Conservation (phyloP, 1,140 invertebrate species). For the Drosophila biarmipes region DNA sequence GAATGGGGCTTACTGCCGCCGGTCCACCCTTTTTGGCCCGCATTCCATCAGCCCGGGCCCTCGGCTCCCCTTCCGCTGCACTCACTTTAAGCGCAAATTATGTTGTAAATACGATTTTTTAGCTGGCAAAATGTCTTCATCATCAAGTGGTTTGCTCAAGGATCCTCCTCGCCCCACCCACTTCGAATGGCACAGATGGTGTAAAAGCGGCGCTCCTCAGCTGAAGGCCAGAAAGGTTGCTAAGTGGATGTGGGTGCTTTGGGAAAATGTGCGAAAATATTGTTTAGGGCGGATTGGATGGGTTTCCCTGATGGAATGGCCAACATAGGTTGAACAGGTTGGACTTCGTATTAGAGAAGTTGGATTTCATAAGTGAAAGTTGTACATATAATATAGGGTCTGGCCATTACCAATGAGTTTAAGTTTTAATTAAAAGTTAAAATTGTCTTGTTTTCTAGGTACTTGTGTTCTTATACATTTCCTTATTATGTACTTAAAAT, state of each 20-base stretch:
- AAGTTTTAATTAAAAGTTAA: too few relatives aligned
- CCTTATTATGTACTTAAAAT: too few relatives aligned
- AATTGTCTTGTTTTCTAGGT: too few relatives aligned
- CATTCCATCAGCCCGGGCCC: neutral
- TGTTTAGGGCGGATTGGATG: constrained; percentile 30
- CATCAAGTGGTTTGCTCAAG: constrained; percentile 54
- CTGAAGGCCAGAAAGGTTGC: constrained; percentile 55
- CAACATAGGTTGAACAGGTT: neutral
- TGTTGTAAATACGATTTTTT: constrained; percentile 76
- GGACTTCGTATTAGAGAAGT: neutral
- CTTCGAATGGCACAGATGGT: constrained; percentile 27
- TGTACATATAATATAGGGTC: neutral
- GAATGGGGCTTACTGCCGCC: constrained; percentile 46
- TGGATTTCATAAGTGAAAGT: neutral
- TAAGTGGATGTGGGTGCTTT: constrained; percentile 70
- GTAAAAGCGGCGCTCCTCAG: constrained; percentile 38
- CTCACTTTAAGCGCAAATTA: constrained; percentile 62
- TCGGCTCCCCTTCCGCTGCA: neutral
- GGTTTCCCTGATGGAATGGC: neutral
- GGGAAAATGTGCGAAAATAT: constrained; percentile 55
- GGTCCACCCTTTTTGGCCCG: constrained; percentile 10
- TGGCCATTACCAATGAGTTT: too few relatives aligned
- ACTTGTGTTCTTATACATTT: too few relatives aligned
- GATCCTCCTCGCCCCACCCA: neutral
- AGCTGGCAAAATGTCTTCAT: constrained; percentile 71